These are phyloP conservation scores for Rhynchopsitta pachyrhyncha DNA, from an alignment of 2,113 vertebrate species.

Conservation along the genomic window DNA sequence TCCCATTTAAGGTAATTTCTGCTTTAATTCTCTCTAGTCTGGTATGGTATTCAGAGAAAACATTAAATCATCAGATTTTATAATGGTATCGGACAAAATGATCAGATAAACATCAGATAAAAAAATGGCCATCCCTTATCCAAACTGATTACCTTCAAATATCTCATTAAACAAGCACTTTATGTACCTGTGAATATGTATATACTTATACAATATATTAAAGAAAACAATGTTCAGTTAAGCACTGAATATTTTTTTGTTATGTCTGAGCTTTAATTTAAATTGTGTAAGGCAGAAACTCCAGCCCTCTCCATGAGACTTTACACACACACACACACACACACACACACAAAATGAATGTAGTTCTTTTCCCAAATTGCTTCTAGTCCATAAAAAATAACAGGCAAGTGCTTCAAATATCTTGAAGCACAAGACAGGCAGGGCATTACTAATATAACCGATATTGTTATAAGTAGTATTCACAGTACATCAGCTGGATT, in stretches of 20 bases:
- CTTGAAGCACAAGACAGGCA: not conserved
- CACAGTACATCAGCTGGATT: not conserved
- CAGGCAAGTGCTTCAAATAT: not conserved
- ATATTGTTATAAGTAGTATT: not conserved
- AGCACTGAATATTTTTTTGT: not conserved
- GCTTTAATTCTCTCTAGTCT: not conserved
- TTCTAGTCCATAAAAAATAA: not conserved
- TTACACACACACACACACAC: not conserved
- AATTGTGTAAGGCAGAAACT: not conserved
- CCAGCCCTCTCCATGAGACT: not conserved
- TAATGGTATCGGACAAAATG: too few species aligned
- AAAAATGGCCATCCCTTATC: not conserved
- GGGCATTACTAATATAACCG: not conserved
- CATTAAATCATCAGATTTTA: not conserved
- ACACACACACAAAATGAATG: accelerated
- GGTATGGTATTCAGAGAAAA: not conserved
- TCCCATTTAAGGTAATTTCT: not conserved
- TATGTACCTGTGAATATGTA: not conserved
- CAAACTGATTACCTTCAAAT: not conserved
- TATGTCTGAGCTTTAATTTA: not conserved
- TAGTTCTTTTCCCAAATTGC: not conserved
- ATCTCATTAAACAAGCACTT: not conserved
- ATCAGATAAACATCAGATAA: not conserved
- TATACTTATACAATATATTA: not conserved
- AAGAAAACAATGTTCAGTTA: not conserved